Base-by-base conservation (phyloP, 1,140 invertebrate genomes). In the Batillaria attramentaria region DNA sequence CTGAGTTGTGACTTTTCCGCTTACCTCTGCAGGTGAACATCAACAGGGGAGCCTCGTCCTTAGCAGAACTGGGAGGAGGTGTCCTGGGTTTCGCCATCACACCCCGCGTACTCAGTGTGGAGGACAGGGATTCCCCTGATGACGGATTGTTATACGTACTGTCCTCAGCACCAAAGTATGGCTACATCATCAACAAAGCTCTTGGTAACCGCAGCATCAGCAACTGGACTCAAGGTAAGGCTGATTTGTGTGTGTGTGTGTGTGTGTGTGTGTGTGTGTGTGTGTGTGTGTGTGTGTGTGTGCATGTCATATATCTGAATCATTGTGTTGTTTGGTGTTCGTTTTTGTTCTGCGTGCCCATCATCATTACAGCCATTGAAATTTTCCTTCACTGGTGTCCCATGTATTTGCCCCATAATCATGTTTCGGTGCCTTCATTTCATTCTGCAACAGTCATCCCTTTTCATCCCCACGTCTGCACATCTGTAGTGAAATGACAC, bases 191-290 rank as follows among this genome's bases (percentile, higher is more conserved):
- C 62, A 86, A 89, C 79, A 68, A 82, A 0, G 81, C 76, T 16
- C 72, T 78, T 20, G 85, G 85, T 6, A 87, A 87, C 66, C 66
- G 79, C 28, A 85, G 73, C 65, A 86, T 90, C 68, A 82, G 66
- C 18, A 85, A 85, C 69, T 91, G 91, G 87, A 91, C 89, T 10
- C 91, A 91, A 89, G 90, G 91, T 91, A 88, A 83, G 86, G n/a
- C n/a, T n/a, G n/a, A n/a, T n/a, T n/a, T n/a, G n/a, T n/a, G n/a
- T n/a, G n/a, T n/a, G 50, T 54, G 50, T 54, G 50, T 54, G 50
- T 54, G 50, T 54, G 50, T 54, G 50, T 3, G 1, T 54, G 50
- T 54, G 50, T 54, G 50, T 54, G 50, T 54, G 50, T 54, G 50
- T 54, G 50, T 18, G n/a, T 1, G 50, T 13, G 13, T 13, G 46